Conservation (phyloP, 1,140 invertebrate genomes). For the Drosophila malerkotliana region DNA sequence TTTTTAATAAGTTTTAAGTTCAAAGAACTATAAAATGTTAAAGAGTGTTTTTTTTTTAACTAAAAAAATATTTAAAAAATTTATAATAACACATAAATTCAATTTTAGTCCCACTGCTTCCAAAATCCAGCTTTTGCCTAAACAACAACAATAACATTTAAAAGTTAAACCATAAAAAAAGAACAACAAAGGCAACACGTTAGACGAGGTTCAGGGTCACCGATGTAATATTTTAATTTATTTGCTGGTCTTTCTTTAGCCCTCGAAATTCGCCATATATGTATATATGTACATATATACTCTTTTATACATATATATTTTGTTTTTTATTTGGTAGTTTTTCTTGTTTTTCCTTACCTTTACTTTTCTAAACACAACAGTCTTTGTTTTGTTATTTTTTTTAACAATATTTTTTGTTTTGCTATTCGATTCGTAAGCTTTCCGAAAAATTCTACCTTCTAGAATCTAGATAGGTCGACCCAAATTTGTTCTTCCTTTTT, state of each 20-base stretch:
- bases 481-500: not conserved
- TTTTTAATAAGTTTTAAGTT: no score
- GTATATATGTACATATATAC: constrained; percentile 5
- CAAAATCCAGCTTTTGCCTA: constrained; percentile 13
- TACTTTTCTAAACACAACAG: constrained; percentile 36
- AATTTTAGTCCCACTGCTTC: constrained; percentile 29
- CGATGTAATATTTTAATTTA: constrained; percentile 78
- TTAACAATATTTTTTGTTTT: constrained; percentile 37
- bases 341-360: constrained; percentile 9
- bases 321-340: constrained; percentile 9
- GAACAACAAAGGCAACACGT: constrained; percentile 14
- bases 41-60: no score
- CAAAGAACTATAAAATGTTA: no score
- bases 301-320: not conserved
- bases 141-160: constrained; percentile 8
- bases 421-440: constrained; percentile 48
- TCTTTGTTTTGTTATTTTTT: constrained; percentile 20
- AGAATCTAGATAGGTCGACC: not conserved
- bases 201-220: constrained; percentile 68
- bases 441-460: constrained; percentile 7
- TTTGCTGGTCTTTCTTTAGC: constrained; percentile 57
- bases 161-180: constrained; percentile 7
- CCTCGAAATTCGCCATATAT: constrained; percentile 16
- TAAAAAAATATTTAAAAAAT: no score
- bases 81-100: not conserved